Evolutionary conservation across 2,113 vertebrate genomes (phyloP).

Genomic region (Ellobius talpinus): DNA sequence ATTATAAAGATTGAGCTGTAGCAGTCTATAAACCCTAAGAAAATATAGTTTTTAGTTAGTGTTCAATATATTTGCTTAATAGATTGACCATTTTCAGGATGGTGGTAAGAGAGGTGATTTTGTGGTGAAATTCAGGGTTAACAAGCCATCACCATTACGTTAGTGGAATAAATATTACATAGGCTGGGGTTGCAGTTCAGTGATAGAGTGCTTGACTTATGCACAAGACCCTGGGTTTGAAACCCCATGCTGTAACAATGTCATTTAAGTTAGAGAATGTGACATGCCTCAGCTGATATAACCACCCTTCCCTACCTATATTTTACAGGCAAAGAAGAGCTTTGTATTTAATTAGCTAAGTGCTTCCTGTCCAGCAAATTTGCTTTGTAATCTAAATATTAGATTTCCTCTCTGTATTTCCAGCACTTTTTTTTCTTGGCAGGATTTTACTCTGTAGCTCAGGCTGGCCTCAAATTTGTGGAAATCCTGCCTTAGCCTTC

Average conservation of each 20-base stretch:
- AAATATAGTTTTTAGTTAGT: slow-evolving; percentile 20
- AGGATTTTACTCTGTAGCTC: neutral
- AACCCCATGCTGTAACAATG: neutral
- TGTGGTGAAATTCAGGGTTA: slow-evolving; percentile 47
- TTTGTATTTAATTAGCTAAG: slow-evolving; percentile 35
- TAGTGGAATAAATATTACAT: slow-evolving; percentile 8
- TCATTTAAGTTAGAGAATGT: slow-evolving; percentile 35
- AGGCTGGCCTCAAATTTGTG: neutral
- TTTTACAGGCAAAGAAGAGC: slow-evolving; percentile 47
- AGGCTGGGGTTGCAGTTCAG: neutral
- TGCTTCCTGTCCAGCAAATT: neutral
- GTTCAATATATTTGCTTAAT: neutral
- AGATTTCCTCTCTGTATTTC: neutral
- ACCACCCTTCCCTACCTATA: neutral
- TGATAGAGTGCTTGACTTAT: neutral
- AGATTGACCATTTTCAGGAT: slow-evolving; percentile 39
- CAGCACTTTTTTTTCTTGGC: neutral
- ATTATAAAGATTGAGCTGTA: slow-evolving; percentile 16
- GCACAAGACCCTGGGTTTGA: neutral
- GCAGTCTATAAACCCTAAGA: neutral
- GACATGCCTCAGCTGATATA: neutral
- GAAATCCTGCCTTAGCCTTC: neutral
- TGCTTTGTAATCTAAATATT: neutral
- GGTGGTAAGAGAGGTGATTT: slow-evolving; percentile 24
- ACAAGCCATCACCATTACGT: slow-evolving; percentile 19